Conservation (phyloP, 2,888 invertebrate species). For the Ophion ventricosus region DNA sequence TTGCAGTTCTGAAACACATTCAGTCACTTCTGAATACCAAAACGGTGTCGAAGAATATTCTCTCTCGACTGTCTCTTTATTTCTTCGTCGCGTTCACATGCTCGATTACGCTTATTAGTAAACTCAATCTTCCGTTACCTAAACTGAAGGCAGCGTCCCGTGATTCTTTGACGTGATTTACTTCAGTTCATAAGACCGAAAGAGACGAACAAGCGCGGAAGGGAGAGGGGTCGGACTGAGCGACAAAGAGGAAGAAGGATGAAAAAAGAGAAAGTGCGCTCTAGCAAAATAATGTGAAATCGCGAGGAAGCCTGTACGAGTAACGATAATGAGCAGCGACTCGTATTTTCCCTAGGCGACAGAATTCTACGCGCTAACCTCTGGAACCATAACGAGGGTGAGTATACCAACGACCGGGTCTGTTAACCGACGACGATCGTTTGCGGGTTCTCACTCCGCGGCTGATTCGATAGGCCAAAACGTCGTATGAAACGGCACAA, state of each 20-base stretch:
- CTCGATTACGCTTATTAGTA: slow-evolving; percentile 28
- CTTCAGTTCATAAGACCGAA: slow-evolving; percentile 13
- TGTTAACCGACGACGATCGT: slow-evolving; percentile 46
- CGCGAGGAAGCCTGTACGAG: slow-evolving; percentile 47
- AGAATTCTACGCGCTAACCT: slow-evolving; percentile 56
- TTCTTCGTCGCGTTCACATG: slow-evolving; percentile 1
- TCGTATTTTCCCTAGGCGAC: slow-evolving; percentile 54
- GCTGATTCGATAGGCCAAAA: slow-evolving; percentile 12
- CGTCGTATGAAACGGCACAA: not conserved
- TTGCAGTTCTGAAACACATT: too few species aligned
- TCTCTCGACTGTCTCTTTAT: not conserved
- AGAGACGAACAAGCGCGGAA: not conserved
- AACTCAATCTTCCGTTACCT: slow-evolving; percentile 21
- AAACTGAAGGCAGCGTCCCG: slow-evolving; percentile 17
- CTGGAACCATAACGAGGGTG: slow-evolving; percentile 31
- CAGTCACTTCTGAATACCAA: not conserved
- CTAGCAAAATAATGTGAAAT: slow-evolving; percentile 44
- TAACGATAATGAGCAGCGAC: slow-evolving; percentile 61
- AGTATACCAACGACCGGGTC: slow-evolving; percentile 61
- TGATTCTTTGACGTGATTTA: not conserved
- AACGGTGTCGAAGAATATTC: not conserved
- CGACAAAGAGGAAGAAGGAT: not conserved
- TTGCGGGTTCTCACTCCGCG: slow-evolving; percentile 43
- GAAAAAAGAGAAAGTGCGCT: slow-evolving; percentile 8
- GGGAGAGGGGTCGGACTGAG: not conserved